Percentiles rank a stretch among this genome's conserved stretches.
Evolutionary conservation across 2,888 invertebrate genomes (phyloP).

Genomic region (Gymnoscelis rufifasciata): DNA sequence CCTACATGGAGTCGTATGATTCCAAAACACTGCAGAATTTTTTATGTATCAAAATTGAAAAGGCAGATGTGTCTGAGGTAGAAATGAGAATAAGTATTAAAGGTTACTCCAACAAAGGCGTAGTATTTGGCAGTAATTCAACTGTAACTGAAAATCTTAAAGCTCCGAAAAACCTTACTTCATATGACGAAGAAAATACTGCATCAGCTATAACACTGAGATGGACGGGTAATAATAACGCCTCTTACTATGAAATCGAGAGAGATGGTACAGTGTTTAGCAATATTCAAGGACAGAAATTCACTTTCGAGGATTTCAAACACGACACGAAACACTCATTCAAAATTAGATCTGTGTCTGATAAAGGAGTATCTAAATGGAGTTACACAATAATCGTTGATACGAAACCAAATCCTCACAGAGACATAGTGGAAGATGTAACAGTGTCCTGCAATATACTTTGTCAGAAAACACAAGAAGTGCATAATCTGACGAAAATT

Average conservation of each 20-base stretch:
- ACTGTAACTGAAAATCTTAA: slow-evolving; percentile 30
- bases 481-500: slow-evolving; percentile 39
- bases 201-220: slow-evolving; percentile 43
- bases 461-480: slow-evolving; percentile 43
- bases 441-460: slow-evolving; percentile 45
- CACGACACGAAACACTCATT: slow-evolving; percentile 48
- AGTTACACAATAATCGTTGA: slow-evolving; percentile 43
- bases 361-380: slow-evolving; percentile 55
- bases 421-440: slow-evolving; percentile 41
- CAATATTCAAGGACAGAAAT: slow-evolving; percentile 41
- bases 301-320: slow-evolving; percentile 47
- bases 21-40: slow-evolving; percentile 41
- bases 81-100: slow-evolving; percentile 56
- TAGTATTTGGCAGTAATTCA: slow-evolving; percentile 40
- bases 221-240: slow-evolving; percentile 42
- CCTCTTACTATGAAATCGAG: slow-evolving; percentile 58
- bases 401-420: slow-evolving; percentile 44
- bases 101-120: slow-evolving; percentile 40
- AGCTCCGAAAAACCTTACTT: slow-evolving; percentile 40
- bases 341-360: slow-evolving; percentile 49
- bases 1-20: slow-evolving; percentile 43
- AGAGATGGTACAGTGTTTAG: slow-evolving; percentile 53
- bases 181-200: slow-evolving; percentile 36
- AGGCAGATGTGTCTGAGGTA: slow-evolving; percentile 44
- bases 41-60: slow-evolving; percentile 55